phyloP scores from a whole-genome alignment of 2,113 vertebrate genomes.

The Brachypodius melanocephalos region DNA sequence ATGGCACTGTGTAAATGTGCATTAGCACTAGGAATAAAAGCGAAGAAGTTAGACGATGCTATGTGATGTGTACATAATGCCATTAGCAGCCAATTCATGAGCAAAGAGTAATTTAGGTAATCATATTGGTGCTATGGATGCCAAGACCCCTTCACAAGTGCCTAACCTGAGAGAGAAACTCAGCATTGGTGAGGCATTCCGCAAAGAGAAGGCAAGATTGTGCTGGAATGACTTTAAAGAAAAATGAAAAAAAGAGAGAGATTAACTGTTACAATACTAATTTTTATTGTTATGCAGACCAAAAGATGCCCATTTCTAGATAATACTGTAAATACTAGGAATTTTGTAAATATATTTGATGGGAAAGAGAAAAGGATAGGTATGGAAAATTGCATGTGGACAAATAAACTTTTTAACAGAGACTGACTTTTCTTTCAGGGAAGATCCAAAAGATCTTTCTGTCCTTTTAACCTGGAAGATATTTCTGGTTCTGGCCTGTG shows the following conservation, averaged over 20 bases:
- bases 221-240: neutral
- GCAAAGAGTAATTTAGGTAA: neutral
- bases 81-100: neutral
- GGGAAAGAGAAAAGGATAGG: neutral
- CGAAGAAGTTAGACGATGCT: neutral
- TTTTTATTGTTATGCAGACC: neutral
- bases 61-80: neutral
- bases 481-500: neutral
- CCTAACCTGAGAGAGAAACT: neutral
- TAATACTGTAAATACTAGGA: neutral
- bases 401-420: neutral
- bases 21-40: neutral
- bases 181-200: neutral
- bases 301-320: neutral
- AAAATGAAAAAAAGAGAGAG: neutral
- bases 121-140: neutral
- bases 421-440: neutral
- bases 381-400: neutral
- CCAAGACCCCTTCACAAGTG: neutral
- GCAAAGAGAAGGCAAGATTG: neutral
- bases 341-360: neutral
- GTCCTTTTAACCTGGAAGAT: neutral
- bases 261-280: neutral
- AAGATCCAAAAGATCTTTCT: neutral
- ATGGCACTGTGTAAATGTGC: neutral